Conservation (phyloP, 2,797 vertebrate genomes). For the Sebastes umbrosus region DNA sequence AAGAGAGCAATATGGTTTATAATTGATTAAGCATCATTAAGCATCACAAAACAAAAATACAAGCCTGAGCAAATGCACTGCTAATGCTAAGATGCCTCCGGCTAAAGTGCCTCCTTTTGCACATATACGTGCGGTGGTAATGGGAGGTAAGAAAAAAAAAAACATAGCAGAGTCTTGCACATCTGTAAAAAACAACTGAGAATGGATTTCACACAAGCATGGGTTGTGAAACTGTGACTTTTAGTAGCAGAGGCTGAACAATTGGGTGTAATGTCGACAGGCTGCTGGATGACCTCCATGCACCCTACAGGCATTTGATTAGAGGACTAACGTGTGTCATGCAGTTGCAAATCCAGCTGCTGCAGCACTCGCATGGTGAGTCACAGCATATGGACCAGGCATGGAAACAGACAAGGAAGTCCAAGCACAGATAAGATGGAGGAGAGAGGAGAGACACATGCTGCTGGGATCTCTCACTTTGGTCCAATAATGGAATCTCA, state of each 20-base stretch:
- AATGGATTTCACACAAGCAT: not conserved
- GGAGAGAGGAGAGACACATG: conserved; percentile 7
- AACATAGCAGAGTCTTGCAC: not conserved
- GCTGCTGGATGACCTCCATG: not conserved
- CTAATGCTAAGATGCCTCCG: conserved; percentile 47
- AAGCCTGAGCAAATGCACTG: conserved; percentile 37
- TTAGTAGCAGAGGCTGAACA: not conserved
- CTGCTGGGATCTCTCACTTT: conserved; percentile 72
- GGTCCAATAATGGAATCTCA: conserved; percentile 75
- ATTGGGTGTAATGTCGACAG: not conserved
- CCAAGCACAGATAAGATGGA: conserved; percentile 25
- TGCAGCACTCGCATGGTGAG: conserved; percentile 35
- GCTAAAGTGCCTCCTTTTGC: conserved; percentile 30
- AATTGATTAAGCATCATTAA: conserved; percentile 73
- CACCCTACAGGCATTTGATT: conserved; percentile 31
- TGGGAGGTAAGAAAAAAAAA: not conserved
- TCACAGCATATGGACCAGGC: conserved; percentile 34
- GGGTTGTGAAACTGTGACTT: not conserved
- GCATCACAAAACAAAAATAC: conserved; percentile 67
- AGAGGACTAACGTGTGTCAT: conserved; percentile 25
- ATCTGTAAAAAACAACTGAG: not conserved
- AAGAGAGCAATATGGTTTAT: conserved; percentile 60
- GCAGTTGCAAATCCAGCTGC: conserved; percentile 43
- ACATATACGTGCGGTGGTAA: conserved; percentile 1
- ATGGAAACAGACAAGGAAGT: conserved; percentile 22